phyloP scores from a whole-genome alignment of 2,797 vertebrate genomes.

The Yasuhikotakia modesta region DNA sequence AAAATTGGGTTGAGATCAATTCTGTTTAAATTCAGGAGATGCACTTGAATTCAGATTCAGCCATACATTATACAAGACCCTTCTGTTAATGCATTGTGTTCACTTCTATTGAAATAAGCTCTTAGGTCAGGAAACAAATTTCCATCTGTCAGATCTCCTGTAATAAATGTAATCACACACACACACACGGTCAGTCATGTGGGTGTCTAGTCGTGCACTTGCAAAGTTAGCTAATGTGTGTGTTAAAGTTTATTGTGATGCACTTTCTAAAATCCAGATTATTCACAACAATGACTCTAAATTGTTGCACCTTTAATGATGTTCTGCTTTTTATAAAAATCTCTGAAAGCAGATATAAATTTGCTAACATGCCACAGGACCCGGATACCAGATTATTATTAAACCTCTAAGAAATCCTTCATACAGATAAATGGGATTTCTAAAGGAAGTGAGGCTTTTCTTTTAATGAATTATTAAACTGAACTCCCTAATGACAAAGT shows the following conservation, averaged over 20 bases:
- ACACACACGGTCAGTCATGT: too few species aligned
- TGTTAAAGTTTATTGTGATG: background rate
- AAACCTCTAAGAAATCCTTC: constrained; percentile 28
- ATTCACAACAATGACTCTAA: background rate
- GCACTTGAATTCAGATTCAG: background rate
- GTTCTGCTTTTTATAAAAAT: background rate
- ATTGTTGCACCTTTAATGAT: background rate
- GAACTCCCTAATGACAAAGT: constrained; percentile 35
- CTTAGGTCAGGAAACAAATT: background rate
- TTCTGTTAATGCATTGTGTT: background rate
- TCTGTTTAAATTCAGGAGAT: background rate
- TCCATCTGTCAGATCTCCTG: background rate
- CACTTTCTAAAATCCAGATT: background rate
- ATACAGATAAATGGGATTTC: constrained; percentile 48
- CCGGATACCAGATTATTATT: constrained; percentile 10
- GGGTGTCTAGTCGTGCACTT: background rate
- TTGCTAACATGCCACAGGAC: background rate
- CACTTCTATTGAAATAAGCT: background rate
- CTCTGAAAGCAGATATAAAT: constrained; percentile 1
- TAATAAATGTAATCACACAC: background rate
- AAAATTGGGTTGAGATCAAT: background rate
- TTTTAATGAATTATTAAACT: constrained; percentile 55
- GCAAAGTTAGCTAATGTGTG: background rate
- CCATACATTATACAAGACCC: background rate
- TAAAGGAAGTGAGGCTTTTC: constrained; percentile 43